These are phyloP conservation scores for Serinus canaria DNA, from an alignment of 2,113 vertebrate genomes.

Conservation along the genomic window DNA sequence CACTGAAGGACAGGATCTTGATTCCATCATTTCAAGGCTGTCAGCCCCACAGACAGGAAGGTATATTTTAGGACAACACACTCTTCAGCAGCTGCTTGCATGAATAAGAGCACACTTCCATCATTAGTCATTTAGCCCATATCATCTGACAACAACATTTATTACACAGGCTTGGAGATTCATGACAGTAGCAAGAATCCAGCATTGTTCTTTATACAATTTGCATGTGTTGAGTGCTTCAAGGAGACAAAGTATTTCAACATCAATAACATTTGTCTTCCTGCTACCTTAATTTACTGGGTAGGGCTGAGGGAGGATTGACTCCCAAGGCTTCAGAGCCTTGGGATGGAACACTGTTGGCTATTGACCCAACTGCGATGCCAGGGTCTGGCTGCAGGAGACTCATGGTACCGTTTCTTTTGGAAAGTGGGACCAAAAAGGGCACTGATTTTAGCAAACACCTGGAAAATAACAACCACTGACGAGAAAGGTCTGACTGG, in stretches of 20 bases:
- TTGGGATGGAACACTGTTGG: neutral
- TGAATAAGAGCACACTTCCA: slow-evolving; percentile 59
- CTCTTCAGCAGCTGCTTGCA: slow-evolving; percentile 64
- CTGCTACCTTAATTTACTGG: neutral
- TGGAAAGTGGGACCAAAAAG: neutral
- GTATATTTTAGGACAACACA: slow-evolving; percentile 77
- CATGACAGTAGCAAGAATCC: slow-evolving; percentile 40
- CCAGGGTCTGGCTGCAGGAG: neutral
- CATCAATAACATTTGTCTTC: neutral
- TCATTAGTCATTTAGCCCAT: slow-evolving; percentile 65
- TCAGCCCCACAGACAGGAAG: slow-evolving; percentile 70
- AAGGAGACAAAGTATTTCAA: slow-evolving; percentile 11
- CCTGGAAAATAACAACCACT: neutral
- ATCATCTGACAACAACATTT: slow-evolving; percentile 66
- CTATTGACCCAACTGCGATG: neutral
- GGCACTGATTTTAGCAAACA: neutral
- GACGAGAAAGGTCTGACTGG: neutral
- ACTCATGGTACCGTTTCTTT: neutral
- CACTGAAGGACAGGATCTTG: slow-evolving; percentile 67
- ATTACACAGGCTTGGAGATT: slow-evolving; percentile 31
- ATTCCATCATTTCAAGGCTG: slow-evolving; percentile 72
- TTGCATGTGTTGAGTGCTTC: slow-evolving; percentile 20
- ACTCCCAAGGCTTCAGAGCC: neutral
- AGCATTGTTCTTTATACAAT: slow-evolving; percentile 22
- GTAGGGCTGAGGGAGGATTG: neutral